A percentile compares a stretch with the other conserved stretches of the same genome.
Evolutionary conservation across 1,140 invertebrate genomes (phyloP).

Genomic region (Drosophila lini): DNA sequence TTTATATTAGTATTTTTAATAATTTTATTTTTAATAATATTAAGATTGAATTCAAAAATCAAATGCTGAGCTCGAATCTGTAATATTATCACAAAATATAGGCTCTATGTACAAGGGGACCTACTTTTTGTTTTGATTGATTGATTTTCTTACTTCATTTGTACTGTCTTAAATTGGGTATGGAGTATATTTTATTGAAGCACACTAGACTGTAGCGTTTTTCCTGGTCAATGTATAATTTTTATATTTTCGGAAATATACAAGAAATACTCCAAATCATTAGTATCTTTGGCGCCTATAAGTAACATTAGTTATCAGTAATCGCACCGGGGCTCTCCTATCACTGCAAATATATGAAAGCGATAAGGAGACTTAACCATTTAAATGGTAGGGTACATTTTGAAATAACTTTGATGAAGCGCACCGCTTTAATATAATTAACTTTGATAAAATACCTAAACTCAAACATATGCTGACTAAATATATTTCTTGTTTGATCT

Average conservation of each 20-base stretch:
- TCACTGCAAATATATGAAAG: neutral
- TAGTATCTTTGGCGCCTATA: neutral
- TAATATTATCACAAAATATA: too few species aligned
- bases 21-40: neutral
- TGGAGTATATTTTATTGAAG: neutral
- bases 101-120: too few species aligned
- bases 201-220: neutral
- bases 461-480: neutral
- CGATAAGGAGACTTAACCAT: conserved; percentile 26
- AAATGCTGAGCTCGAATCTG: too few species aligned
- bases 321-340: neutral
- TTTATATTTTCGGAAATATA: neutral
- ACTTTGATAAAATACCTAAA: neutral
- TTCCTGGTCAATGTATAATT: neutral
- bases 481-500: neutral
- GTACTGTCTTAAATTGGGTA: too few species aligned
- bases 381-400: conserved; percentile 16
- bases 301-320: conserved; percentile 3
- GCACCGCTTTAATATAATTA: neutral
- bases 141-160: too few species aligned
- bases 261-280: neutral
- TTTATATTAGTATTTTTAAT: neutral
- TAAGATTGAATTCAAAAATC: neutral
- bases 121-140: too few species aligned
- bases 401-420: neutral